Conservation (phyloP, 2,888 invertebrate genomes). For the Leucophora obtusa region DNA sequence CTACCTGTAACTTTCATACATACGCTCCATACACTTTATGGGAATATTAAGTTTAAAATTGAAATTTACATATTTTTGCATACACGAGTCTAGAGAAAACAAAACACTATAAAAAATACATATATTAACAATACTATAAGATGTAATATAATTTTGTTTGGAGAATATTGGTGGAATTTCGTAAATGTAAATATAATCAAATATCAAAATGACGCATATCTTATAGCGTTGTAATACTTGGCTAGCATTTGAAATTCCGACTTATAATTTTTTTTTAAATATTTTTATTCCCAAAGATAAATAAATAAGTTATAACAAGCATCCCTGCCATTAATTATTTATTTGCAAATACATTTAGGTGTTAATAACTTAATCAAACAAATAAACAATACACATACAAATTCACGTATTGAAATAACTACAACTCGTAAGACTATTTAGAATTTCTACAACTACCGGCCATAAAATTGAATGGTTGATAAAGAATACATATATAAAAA, state of each 20-base stretch:
- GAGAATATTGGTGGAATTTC: too few species aligned
- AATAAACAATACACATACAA: not conserved
- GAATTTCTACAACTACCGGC: not conserved
- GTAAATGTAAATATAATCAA: not conserved
- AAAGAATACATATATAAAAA: not conserved
- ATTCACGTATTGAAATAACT: not conserved
- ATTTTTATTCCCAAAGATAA: not conserved
- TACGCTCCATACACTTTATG: not conserved
- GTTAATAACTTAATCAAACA: not conserved
- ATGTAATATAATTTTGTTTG: too few species aligned
- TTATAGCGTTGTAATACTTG: not conserved
- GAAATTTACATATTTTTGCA: conserved; percentile 21
- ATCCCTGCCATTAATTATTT: not conserved
- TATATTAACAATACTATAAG: too few species aligned
- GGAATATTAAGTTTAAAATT: not conserved
- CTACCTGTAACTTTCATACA: not conserved
- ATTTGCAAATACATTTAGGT: not conserved
- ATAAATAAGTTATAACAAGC: not conserved
- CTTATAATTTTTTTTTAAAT: not conserved
- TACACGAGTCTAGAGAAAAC: conserved; percentile 21
- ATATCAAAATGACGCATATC: not conserved
- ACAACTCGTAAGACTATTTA: not conserved
- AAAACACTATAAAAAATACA: not conserved
- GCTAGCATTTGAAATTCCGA: not conserved
- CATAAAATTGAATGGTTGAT: not conserved